phyloP scores from a whole-genome alignment of 1,140 invertebrate genomes.

The Riptortus pedestris region DNA sequence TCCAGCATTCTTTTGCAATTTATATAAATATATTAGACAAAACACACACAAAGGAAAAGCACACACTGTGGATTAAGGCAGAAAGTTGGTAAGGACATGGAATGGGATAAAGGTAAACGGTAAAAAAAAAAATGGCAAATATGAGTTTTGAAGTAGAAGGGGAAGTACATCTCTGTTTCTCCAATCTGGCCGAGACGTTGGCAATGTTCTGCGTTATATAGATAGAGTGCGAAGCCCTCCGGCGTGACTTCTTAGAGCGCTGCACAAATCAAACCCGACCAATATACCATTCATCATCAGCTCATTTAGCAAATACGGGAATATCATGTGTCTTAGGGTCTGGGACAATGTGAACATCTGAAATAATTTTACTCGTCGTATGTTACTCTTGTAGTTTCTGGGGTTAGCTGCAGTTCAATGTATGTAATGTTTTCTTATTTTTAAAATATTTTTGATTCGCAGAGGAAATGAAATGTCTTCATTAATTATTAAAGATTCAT shows the following conservation, averaged over 20 bases:
- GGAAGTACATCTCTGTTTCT: slow-evolving; percentile 15
- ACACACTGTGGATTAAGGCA: background rate
- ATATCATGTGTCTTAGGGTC: slow-evolving; percentile 13
- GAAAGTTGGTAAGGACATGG: background rate
- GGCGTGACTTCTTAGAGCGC: slow-evolving; percentile 24
- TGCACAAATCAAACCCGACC: slow-evolving; percentile 21
- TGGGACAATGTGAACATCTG: slow-evolving; percentile 15
- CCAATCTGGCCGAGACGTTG: slow-evolving; percentile 10
- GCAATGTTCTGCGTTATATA: slow-evolving; percentile 29
- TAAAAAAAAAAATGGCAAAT: background rate
- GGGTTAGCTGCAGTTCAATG: too few relatives aligned
- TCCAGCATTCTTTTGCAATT: too few relatives aligned
- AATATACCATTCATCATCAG: slow-evolving; percentile 17
- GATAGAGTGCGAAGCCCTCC: slow-evolving; percentile 20
- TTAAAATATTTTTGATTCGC: too few relatives aligned
- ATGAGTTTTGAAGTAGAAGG: background rate
- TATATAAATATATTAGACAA: too few relatives aligned
- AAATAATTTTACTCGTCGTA: slow-evolving; percentile 6
- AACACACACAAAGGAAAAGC: background rate
- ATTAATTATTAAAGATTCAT: too few relatives aligned
- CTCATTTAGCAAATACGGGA: slow-evolving; percentile 7
- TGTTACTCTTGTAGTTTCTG: slow-evolving; percentile 3
- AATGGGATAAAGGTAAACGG: background rate
- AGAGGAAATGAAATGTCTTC: too few relatives aligned
- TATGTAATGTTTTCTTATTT: too few relatives aligned